These are phyloP conservation scores for Adrianichthys oophorus DNA, from an alignment of 2,797 vertebrate genomes.

Conservation along the genomic window DNA sequence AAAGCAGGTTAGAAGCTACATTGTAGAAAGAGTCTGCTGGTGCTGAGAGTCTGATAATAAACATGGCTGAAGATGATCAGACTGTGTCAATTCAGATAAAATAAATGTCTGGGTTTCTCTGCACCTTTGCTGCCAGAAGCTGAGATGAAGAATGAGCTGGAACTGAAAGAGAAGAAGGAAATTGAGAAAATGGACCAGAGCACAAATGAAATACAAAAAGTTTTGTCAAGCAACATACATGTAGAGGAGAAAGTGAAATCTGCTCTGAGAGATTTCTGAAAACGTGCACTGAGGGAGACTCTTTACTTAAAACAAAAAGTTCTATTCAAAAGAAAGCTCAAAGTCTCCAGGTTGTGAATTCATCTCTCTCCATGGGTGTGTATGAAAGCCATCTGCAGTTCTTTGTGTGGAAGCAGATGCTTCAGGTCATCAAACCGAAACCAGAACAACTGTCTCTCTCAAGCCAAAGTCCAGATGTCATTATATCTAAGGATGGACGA, in stretches of 20 bases:
- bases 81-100: too few species aligned
- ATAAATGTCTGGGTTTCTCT: slow-evolving; percentile 2
- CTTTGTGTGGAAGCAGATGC: slow-evolving; percentile 69
- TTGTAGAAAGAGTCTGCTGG: too few species aligned
- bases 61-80: too few species aligned
- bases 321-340: slow-evolving; percentile 1
- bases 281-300: slow-evolving; percentile 19
- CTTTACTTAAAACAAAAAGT: background rate
- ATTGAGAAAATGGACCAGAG: slow-evolving; percentile 22
- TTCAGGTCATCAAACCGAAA: slow-evolving; percentile 39
- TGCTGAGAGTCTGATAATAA: too few species aligned
- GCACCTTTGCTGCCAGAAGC: slow-evolving; percentile 27
- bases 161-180: slow-evolving; percentile 8
- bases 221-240: slow-evolving; percentile 10
- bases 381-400: slow-evolving; percentile 64
- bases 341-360: slow-evolving; percentile 22
- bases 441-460: slow-evolving; percentile 14
- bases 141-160: slow-evolving; percentile 27
- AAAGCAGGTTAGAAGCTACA: too few species aligned
- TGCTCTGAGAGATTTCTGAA: slow-evolving; percentile 17
- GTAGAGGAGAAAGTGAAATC: slow-evolving; percentile 6
- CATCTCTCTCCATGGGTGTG: slow-evolving; percentile 42
- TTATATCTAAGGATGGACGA: background rate
- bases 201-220: slow-evolving; percentile 12
- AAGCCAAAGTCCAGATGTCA: background rate